Percentiles rank a stretch among this genome's conserved stretches.
These are phyloP conservation scores for Rhagonycha lutea DNA, from an alignment of 2,888 invertebrate species.

Conservation along the genomic window DNA sequence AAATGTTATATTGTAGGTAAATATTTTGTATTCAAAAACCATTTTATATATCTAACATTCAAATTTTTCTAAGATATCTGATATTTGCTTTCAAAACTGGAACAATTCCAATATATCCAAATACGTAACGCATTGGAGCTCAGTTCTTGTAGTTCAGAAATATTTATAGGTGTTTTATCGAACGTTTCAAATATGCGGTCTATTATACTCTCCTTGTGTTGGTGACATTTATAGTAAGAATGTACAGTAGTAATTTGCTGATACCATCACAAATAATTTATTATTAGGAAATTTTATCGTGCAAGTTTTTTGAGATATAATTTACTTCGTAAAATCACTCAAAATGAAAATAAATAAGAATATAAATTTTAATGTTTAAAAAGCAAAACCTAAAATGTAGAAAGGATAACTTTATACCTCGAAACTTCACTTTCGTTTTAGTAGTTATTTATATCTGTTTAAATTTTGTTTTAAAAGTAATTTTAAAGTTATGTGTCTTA, in stretches of 20 bases:
- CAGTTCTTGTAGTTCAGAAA: constrained; percentile 11
- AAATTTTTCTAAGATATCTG: constrained; percentile 13
- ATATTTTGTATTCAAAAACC: background rate
- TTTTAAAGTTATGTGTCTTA: background rate
- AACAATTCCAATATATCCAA: constrained; percentile 25
- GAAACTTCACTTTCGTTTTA: background rate
- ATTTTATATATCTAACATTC: background rate
- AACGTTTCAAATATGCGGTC: constrained; percentile 29
- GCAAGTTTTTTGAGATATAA: background rate
- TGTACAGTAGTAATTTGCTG: constrained; percentile 19
- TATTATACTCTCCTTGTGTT: constrained; percentile 23
- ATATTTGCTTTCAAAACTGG: constrained; percentile 22
- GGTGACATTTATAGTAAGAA: constrained; percentile 25
- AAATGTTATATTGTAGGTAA: background rate
- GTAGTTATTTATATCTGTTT: background rate
- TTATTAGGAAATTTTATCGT: background rate
- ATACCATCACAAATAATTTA: constrained; percentile 18
- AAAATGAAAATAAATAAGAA: background rate
- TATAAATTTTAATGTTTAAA: background rate
- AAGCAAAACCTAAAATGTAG: background rate
- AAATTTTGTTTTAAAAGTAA: background rate
- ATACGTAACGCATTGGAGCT: constrained; percentile 26
- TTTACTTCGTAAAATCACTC: background rate
- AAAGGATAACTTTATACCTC: background rate
- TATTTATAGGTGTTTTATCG: constrained; percentile 30